These are phyloP conservation scores for Eugnorisma glareosa DNA, from an alignment of 2,888 invertebrate species.

Conservation along the genomic window DNA sequence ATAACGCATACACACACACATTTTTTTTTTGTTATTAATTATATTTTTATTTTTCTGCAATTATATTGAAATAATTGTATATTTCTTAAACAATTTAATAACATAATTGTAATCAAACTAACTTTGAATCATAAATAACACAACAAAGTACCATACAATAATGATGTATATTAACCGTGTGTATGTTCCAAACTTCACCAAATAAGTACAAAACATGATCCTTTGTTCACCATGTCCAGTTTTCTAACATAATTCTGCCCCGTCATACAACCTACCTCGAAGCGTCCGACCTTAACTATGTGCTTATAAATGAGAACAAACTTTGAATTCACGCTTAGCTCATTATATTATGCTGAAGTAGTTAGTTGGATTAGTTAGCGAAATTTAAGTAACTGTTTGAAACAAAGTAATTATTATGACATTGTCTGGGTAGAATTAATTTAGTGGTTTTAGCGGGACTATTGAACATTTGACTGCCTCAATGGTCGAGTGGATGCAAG, in stretches of 20 bases:
- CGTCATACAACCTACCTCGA: slow-evolving; percentile 35
- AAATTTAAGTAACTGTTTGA: slow-evolving; percentile 38
- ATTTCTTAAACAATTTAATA: background rate
- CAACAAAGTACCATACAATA: background rate
- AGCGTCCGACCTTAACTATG: slow-evolving; percentile 23
- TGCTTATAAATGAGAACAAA: slow-evolving; percentile 49
- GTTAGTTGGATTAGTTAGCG: slow-evolving; percentile 44
- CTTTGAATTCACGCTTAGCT: slow-evolving; percentile 46
- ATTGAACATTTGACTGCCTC: background rate
- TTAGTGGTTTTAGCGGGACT: background rate
- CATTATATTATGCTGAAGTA: slow-evolving; percentile 45
- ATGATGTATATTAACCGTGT: background rate
- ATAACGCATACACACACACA: no score
- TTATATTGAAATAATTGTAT: no score
- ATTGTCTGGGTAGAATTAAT: background rate
- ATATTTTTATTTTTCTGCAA: background rate
- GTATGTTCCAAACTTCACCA: slow-evolving; percentile 21
- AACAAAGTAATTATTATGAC: slow-evolving; percentile 38
- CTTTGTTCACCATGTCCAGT: slow-evolving; percentile 32
- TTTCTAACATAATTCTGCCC: slow-evolving; percentile 26
- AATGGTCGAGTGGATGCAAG: background rate
- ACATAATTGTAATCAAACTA: background rate
- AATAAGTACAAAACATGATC: slow-evolving; percentile 29
- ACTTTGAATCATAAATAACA: background rate
- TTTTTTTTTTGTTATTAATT: no score